Evolutionary conservation across 2,797 vertebrate species (phyloP), one percentile per base, ranked within the genome.

Genomic region (Epinephelus malabaricus): DNA sequence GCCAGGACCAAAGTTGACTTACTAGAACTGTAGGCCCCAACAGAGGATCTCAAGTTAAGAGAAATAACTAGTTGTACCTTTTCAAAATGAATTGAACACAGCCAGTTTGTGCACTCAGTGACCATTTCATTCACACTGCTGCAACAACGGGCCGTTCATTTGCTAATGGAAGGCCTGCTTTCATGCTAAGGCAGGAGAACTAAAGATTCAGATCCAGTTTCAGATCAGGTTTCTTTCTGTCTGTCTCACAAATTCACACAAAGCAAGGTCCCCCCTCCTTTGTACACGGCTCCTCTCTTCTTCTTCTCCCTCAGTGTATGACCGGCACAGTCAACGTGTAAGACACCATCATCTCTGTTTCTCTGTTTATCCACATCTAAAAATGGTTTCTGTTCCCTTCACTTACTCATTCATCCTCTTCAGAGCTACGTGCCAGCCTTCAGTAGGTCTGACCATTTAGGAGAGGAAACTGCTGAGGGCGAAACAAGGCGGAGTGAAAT

Each of bases 311-410:
- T 3, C 15, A 3, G 46, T 47, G 17, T 61, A 2, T 25, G 56
- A 38, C 25, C 19, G 27, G 23, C 0, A 21, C 38, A 38, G 6
- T 45, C 34, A 18, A 6, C 58, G 15, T 19, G 13, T 12, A 18
- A 13, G 2, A 25, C 43, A 14, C 13, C 17, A 6, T 40, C 68
- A 1, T 40, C 53, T 60, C 2, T 0, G 27, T 65, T 34, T 46
- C 45, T 51, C 51, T 61, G n/a, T 40, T 15, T n/a, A 14, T 59
- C 23, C 12, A 12, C 11, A 9, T 65, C 62, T 76, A 40, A 73
- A 87, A 75, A 79, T 43, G 47, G 66, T 17, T 0, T 65, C 18
- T 17, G 34, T 12, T 81, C 30, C 34, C 15, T 76, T 43, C n/a
- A n/a, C 40, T 67, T 8, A 34, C 21, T 72, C 63, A 17, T 69